A percentile compares a stretch with the other conserved stretches of the same genome.
phyloP scores from a whole-genome alignment of 2,797 vertebrate species.

The Balearica regulorum region DNA sequence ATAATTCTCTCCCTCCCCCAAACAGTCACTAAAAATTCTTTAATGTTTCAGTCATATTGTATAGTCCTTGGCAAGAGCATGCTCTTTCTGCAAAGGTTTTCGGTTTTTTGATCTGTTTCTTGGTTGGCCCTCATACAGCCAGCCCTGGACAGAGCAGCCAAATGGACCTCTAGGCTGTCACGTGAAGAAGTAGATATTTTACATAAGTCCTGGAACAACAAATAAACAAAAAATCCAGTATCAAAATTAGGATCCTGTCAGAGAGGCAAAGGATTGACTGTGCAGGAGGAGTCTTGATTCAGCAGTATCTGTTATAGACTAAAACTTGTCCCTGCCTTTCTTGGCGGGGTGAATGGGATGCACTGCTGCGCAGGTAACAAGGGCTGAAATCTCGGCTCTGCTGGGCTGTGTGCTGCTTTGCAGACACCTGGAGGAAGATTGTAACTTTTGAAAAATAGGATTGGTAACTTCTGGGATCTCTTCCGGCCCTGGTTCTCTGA shows the following conservation, averaged over 20 bases:
- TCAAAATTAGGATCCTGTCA: background rate
- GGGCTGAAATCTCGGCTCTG: background rate
- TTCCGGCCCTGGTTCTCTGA: background rate
- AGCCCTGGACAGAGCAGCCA: background rate
- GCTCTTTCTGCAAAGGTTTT: background rate
- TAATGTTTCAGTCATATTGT: constrained; percentile 37
- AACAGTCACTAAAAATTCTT: constrained; percentile 53
- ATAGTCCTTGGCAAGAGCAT: background rate
- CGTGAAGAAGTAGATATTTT: background rate
- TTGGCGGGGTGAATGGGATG: rapidly evolving
- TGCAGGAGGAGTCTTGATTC: background rate
- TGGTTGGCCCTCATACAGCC: background rate
- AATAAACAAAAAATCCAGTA: background rate
- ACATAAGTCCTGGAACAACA: background rate
- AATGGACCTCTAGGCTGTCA: background rate
- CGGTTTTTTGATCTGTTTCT: background rate
- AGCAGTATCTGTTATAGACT: background rate
- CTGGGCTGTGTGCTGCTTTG: background rate
- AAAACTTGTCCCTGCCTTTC: background rate
- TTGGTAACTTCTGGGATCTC: background rate
- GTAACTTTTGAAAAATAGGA: background rate
- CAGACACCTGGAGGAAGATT: background rate
- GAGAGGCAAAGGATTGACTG: background rate
- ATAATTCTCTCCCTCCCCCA: constrained; percentile 46
- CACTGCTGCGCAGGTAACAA: background rate